Percentiles rank a stretch among this genome's conserved stretches.
Evolutionary conservation across 2,113 vertebrate genomes (phyloP).

Genomic region (Cebidichthys violaceus): DNA sequence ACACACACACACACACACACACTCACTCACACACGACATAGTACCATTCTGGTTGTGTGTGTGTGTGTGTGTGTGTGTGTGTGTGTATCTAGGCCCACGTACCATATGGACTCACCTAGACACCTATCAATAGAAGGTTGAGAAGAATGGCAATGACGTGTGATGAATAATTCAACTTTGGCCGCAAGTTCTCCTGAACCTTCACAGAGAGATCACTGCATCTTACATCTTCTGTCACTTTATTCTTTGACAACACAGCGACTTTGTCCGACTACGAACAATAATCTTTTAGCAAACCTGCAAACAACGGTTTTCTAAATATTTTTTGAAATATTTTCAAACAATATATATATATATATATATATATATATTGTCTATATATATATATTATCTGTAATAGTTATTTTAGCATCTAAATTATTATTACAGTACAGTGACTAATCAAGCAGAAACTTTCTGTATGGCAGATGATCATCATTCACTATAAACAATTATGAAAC

Average conservation of each 20-base stretch:
- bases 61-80: conserved; percentile 30
- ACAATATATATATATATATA: no score
- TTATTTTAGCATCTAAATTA: neutral
- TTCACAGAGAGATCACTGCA: conserved; percentile 38
- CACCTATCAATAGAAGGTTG: conserved; percentile 72
- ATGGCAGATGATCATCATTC: neutral
- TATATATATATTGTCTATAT: no score
- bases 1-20: conserved; percentile 22
- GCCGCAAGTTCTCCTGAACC: conserved; percentile 56
- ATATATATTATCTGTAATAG: neutral
- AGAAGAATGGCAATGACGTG: conserved; percentile 58
- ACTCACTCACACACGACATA: conserved; percentile 30
- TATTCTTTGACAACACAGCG: neutral
- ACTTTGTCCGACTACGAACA: neutral
- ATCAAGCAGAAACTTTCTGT: neutral
- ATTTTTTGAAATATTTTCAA: no score
- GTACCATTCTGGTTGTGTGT: conserved; percentile 10
- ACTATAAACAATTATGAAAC: conserved; percentile 8
- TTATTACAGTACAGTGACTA: neutral
- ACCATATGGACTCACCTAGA: conserved; percentile 70
- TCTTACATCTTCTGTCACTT: conserved; percentile 21
- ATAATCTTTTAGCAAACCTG: neutral
- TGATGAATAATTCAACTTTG: conserved; percentile 77
- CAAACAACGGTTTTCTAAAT: neutral
- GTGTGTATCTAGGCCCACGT: conserved; percentile 33